Conservation (phyloP, 1,140 invertebrate genomes). For the Portunus trituberculatus region DNA sequence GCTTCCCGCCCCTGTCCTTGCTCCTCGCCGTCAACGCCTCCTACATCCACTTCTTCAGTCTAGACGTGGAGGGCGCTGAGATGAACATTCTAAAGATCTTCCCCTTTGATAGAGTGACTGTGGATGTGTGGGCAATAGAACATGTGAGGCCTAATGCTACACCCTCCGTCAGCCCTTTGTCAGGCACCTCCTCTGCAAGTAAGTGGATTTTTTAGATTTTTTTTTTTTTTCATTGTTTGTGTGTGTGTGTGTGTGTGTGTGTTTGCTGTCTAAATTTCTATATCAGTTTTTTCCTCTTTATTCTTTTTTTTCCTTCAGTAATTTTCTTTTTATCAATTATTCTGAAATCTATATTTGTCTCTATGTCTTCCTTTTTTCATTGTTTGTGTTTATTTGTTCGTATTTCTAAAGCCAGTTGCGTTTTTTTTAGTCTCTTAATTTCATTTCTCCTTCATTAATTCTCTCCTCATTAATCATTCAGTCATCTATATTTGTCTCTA, state of each 20-base stretch:
- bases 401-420: no score
- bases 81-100: slow-evolving; percentile 63
- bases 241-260: not conserved
- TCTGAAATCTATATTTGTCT: no score
- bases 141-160: slow-evolving; percentile 28
- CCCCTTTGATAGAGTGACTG: slow-evolving; percentile 69
- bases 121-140: slow-evolving; percentile 77
- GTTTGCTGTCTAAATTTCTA: not conserved
- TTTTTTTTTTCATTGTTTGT: not conserved
- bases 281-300: not conserved
- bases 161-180: not conserved
- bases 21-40: slow-evolving; percentile 72
- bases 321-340: no score
- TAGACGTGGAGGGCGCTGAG: slow-evolving; percentile 76
- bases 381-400: no score
- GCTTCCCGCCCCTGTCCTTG: slow-evolving; percentile 68
- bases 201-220: not conserved
- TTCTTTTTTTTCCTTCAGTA: not conserved
- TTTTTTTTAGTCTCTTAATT: no score
- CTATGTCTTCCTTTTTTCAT: no score
- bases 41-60: slow-evolving; percentile 75
- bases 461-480: no score
- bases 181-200: not conserved
- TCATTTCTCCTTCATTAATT: no score
- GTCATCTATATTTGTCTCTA: no score